Evolutionary conservation across 2,113 vertebrate genomes (phyloP).

Genomic region (Arvicanthis niloticus): DNA sequence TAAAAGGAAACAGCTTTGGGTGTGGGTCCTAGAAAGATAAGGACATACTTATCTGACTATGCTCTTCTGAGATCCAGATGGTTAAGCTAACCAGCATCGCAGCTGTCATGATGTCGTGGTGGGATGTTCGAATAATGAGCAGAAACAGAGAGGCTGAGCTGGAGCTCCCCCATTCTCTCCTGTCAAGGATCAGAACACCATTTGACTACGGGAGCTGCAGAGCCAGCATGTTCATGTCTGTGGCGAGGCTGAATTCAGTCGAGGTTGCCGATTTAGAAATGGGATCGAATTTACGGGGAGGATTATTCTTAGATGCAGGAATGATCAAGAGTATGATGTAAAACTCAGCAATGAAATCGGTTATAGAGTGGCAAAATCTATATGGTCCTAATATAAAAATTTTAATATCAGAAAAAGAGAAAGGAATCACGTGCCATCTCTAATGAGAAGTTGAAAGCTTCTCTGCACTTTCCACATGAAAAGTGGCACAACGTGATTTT

Average conservation of each 20-base stretch:
- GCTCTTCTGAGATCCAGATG: not conserved
- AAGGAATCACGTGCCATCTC: slow-evolving; percentile 16
- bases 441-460: slow-evolving; percentile 42
- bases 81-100: not conserved
- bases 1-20: not conserved
- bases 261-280: not conserved
- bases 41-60: fast-evolving
- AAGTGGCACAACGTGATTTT: not conserved
- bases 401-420: not conserved
- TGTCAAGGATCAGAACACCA: no score
- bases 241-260: not conserved
- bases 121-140: not conserved
- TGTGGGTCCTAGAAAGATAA: not conserved
- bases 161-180: not conserved
- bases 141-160: not conserved
- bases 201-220: not conserved
- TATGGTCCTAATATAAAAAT: not conserved
- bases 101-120: fast-evolving
- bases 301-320: not conserved
- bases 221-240: not conserved
- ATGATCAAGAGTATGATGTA: not conserved
- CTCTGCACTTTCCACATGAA: not conserved
- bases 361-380: not conserved
- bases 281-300: not conserved
- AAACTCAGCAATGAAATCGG: not conserved